These are phyloP conservation scores for Podarcis siculus DNA, from an alignment of 2,797 vertebrate species.

Conservation along the genomic window DNA sequence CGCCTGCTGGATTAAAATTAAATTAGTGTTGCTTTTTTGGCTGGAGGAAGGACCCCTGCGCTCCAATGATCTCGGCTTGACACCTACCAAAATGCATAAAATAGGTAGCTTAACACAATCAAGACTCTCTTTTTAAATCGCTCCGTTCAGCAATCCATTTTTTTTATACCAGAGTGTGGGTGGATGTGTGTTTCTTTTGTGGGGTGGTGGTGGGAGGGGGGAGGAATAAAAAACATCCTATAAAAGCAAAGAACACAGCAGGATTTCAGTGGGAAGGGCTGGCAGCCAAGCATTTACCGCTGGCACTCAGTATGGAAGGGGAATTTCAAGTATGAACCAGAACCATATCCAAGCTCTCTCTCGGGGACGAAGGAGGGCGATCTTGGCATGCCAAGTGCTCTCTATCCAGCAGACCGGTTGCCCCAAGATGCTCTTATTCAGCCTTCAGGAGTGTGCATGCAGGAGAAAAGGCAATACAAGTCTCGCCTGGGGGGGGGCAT, in stretches of 20 bases:
- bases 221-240: slow-evolving; percentile 46
- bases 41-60: slow-evolving; percentile 41
- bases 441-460: neutral
- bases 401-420: rapidly evolving
- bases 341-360: neutral
- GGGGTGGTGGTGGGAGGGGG: neutral
- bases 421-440: slow-evolving; percentile 8
- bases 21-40: slow-evolving; percentile 68
- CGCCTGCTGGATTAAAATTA: slow-evolving; percentile 65
- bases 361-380: neutral
- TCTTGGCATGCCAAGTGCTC: neutral
- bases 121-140: too few relatives aligned
- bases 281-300: neutral
- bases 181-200: neutral
- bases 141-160: slow-evolving; percentile 25
- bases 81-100: slow-evolving; percentile 54
- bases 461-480: too few relatives aligned
- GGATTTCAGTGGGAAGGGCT: neutral
- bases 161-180: slow-evolving; percentile 15
- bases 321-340: neutral
- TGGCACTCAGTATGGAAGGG: neutral
- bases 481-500: too few relatives aligned
- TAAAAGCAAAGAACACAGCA: slow-evolving; percentile 29
- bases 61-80: slow-evolving; percentile 53
- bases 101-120: slow-evolving; percentile 11